These are phyloP conservation scores for Dendrocincla fuliginosa DNA, from an alignment of 2,797 vertebrate genomes.

Conservation along the genomic window DNA sequence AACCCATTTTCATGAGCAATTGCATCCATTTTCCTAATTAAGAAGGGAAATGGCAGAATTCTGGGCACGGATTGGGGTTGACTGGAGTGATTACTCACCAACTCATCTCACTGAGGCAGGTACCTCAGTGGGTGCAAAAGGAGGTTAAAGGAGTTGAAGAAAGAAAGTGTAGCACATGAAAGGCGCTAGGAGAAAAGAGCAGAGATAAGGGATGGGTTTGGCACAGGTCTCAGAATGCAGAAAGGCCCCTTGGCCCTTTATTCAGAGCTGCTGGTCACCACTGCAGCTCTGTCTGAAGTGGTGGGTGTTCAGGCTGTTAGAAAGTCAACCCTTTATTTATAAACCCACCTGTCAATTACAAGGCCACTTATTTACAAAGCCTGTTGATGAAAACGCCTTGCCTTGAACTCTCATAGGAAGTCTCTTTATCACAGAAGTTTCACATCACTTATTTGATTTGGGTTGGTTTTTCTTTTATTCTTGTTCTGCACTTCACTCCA, in stretches of 20 bases:
- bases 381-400: background rate
- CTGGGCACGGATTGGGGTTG: background rate
- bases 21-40: background rate
- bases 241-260: background rate
- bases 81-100: background rate
- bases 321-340: background rate
- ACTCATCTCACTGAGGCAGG: background rate
- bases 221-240: background rate
- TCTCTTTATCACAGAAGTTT: background rate
- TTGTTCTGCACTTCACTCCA: background rate
- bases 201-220: background rate
- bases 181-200: background rate
- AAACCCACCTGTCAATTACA: background rate
- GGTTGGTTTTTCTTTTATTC: background rate
- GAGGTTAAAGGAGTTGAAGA: background rate
- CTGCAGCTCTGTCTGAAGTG: background rate
- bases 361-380: background rate
- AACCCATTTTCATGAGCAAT: background rate
- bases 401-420: background rate
- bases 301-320: background rate
- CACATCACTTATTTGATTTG: background rate
- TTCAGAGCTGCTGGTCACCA: background rate
- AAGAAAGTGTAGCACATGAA: background rate
- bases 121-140: background rate
- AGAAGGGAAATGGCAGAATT: background rate